phyloP scores from a whole-genome alignment of 2,797 vertebrate species.

The Anguilla pacifica region DNA sequence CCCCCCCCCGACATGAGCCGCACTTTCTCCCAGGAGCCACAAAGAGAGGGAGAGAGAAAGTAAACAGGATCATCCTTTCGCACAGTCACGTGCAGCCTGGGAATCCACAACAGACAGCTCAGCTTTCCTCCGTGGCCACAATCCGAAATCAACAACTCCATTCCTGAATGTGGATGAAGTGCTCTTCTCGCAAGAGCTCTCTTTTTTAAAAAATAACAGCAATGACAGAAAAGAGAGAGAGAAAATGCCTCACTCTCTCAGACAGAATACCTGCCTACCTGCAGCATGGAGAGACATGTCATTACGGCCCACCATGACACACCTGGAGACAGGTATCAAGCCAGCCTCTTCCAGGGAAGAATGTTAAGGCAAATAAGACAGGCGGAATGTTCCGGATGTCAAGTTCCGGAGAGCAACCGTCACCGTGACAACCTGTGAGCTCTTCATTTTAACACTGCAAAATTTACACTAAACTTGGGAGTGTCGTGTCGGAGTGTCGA shows the following conservation, averaged over 20 bases:
- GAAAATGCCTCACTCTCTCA: background rate
- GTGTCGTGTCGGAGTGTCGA: background rate
- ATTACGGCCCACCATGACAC: background rate
- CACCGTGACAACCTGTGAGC: too few relatives aligned
- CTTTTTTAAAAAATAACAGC: background rate
- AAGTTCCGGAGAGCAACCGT: too few relatives aligned
- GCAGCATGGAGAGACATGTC: background rate
- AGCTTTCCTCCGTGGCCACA: background rate
- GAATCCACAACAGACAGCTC: background rate
- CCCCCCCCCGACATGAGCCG: background rate
- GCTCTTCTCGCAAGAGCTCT: background rate
- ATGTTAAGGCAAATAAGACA: background rate
- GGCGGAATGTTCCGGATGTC: too few relatives aligned
- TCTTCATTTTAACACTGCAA: background rate
- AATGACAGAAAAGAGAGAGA: background rate
- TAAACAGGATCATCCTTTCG: background rate
- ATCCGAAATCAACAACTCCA: background rate
- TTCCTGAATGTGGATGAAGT: background rate
- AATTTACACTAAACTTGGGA: background rate
- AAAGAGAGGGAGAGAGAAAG: background rate
- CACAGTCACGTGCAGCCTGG: background rate
- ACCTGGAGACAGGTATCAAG: background rate
- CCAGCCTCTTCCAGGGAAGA: background rate
- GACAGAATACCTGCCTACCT: background rate
- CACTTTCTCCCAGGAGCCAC: background rate